A percentile compares a stretch with the other conserved stretches of the same genome.
phyloP scores from a whole-genome alignment of 1,140 invertebrate species.

The Drosophila repleta region DNA sequence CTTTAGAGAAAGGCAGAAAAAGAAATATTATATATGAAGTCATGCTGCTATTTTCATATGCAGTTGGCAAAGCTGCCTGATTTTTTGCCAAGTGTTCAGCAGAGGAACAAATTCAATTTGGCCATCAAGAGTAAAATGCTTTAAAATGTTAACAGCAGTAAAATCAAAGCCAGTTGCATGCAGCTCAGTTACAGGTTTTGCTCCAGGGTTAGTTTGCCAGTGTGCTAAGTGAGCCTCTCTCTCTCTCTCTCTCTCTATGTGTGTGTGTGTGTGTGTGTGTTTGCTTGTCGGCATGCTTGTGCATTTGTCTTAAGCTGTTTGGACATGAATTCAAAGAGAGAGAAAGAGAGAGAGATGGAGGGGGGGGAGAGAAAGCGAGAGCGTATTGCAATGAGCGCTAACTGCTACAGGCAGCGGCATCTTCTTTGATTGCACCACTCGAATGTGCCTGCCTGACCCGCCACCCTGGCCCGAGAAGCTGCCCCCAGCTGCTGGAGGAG shows the following conservation, averaged over 20 bases:
- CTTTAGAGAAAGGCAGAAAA: constrained; percentile 45
- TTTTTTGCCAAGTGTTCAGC: constrained; percentile 35
- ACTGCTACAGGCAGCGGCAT: constrained; percentile 59
- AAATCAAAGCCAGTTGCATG: constrained; percentile 57
- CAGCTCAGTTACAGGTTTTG: constrained; percentile 62
- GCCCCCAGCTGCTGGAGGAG: background rate
- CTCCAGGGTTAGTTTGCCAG: constrained; percentile 62
- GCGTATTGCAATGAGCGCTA: constrained; percentile 46
- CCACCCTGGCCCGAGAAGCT: constrained; percentile 2
- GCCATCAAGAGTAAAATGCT: constrained; percentile 52
- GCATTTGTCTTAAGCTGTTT: constrained; percentile 67
- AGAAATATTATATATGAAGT: constrained; percentile 20
- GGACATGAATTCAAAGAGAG: constrained; percentile 46
- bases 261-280: constrained; percentile 12
- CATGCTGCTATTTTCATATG: constrained; percentile 54
- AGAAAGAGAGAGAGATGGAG: constrained; percentile 1
- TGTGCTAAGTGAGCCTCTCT: constrained; percentile 4
- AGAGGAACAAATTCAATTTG: constrained; percentile 73
- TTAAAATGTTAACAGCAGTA: constrained; percentile 54
- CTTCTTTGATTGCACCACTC: constrained; percentile 69
- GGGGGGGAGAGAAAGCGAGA: constrained; percentile 1
- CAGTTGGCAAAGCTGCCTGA: constrained; percentile 17
- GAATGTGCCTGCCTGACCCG: background rate
- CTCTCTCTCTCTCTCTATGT: constrained; percentile 4
- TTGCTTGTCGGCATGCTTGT: constrained; percentile 24